Evolutionary conservation across 1,140 invertebrate genomes (phyloP).

Genomic region (Sitobion miscanthi): DNA sequence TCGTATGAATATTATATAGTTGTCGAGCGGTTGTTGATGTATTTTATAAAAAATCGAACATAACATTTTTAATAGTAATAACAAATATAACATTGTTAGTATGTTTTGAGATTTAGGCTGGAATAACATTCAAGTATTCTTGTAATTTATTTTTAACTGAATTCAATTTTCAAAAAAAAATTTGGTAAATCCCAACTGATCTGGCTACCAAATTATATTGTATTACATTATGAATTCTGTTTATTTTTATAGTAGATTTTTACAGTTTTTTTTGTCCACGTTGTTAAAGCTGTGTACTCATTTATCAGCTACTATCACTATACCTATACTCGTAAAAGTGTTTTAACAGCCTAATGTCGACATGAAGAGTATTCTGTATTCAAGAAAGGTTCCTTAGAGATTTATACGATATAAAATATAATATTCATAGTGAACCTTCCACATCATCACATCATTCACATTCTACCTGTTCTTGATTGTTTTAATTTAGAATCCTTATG

Average conservation of each 20-base stretch:
- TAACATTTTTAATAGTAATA: background rate
- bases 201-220: background rate
- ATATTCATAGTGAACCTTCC: background rate
- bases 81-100: background rate
- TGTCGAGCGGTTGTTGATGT: background rate
- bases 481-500: constrained; percentile 17
- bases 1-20: background rate
- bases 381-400: background rate
- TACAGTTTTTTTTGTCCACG: background rate
- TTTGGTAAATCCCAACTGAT: background rate
- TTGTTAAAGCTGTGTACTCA: background rate
- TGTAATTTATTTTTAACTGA: background rate
- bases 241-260: background rate
- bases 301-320: background rate
- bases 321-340: background rate
- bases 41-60: background rate
- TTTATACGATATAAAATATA: background rate
- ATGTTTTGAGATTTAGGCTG: background rate
- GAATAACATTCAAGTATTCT: background rate
- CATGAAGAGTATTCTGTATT: background rate
- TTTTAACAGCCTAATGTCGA: background rate
- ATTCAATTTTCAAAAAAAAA: background rate
- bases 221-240: background rate
- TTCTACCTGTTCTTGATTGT: background rate
- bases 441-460: background rate